Evolutionary conservation across 2,888 invertebrate genomes (phyloP), one percentile per base, ranked within the genome.

Genomic region (Coenonympha arcania): DNA sequence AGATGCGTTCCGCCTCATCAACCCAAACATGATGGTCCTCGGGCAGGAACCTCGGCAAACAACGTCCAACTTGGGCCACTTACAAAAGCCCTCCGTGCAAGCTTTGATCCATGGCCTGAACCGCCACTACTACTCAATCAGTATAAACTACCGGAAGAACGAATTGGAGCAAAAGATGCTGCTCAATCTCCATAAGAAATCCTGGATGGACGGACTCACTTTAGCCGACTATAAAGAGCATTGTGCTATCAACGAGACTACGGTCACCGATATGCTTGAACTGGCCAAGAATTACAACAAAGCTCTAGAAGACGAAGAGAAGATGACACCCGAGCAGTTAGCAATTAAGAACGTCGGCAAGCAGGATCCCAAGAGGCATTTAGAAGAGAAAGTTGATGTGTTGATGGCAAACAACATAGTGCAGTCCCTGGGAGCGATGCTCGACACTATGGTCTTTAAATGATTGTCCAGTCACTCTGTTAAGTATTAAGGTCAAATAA

Each of bases 321-420:
- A 97, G 79, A 98, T 99, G 98, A 99, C 99, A 3, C 96, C 98
- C 1, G 98, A 99, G 80, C 99, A 99, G 77, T 86, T 99, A 80
- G 99, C 98, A 15, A 99, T 99, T 69, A 99, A 99, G 81, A 99
- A 99, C 87, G 99, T 99, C 54, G 99, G 99, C 47, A 99, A 95
- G 81, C 95, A 97, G 81, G 99, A 99, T 79, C 99, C 99, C 16
- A 99, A 99, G 86, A 91, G 99, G 63, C 99, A 99, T 91, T 89
- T 99, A 76, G 98, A 99, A 81, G 99, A 99, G 76, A 97, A 98
- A 85, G 98, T 98, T 15, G 97, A 98, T 78, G 92, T 94, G 54
- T 88, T 99, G 46, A 98, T 99, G 98, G 93, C 96, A 47, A 94
- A 95, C 63, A 99, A 99, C 81, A 98, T 99, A 79, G 96, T 98